Evolutionary conservation across 2,797 vertebrate species (phyloP).

Genomic region (Xiphophorus birchmanni): DNA sequence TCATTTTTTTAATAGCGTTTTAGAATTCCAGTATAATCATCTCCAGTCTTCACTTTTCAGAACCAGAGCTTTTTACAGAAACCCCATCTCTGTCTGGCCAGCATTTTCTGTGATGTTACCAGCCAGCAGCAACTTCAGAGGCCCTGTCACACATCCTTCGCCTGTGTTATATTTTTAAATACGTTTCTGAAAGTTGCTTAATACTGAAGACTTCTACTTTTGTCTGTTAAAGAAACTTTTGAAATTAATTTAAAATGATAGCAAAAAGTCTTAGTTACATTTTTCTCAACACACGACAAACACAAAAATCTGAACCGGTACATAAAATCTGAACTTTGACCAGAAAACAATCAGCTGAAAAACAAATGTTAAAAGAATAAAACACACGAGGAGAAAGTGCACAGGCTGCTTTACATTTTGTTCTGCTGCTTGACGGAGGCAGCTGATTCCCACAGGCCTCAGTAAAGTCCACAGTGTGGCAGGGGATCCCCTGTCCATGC

Average conservation of each 20-base stretch:
- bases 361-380: slow-evolving; percentile 6
- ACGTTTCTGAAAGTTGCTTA: not conserved
- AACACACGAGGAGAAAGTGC: slow-evolving; percentile 12
- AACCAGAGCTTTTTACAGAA: not conserved
- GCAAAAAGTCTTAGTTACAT: not conserved
- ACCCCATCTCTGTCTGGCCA: not conserved
- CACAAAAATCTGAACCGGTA: not conserved
- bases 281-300: not conserved
- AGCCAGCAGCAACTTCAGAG: not conserved
- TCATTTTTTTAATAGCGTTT: not conserved
- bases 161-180: too few species aligned
- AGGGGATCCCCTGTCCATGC: slow-evolving; percentile 56
- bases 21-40: not conserved
- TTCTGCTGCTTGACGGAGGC: slow-evolving; percentile 28
- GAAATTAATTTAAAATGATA: not conserved
- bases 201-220: not conserved
- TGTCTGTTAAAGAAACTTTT: not conserved
- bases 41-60: not conserved
- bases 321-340: not conserved
- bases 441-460: slow-evolving; percentile 49
- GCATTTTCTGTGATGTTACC: not conserved
- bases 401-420: slow-evolving; percentile 5
- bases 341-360: not conserved
- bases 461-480: slow-evolving; percentile 33
- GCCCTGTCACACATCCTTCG: too few species aligned